phyloP scores from a whole-genome alignment of 2,888 invertebrate species.

The Petrophora chlorosata region DNA sequence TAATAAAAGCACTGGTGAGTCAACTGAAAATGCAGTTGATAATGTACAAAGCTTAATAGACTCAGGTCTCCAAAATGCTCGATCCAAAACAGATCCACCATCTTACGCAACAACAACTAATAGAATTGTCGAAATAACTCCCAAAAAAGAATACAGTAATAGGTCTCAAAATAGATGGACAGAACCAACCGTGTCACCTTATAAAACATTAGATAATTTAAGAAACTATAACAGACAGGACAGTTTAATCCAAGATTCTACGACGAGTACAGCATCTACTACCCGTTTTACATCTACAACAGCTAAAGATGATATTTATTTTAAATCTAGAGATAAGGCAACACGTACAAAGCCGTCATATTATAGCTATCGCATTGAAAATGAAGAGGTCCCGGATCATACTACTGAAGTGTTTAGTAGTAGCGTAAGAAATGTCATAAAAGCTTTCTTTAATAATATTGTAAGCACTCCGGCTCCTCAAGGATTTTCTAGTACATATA shows the following conservation, averaged over 20 bases:
- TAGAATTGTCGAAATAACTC: constrained; percentile 36
- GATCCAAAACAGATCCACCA: constrained; percentile 28
- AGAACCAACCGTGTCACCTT: constrained; percentile 78
- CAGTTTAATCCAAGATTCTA: constrained; percentile 42
- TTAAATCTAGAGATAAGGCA: constrained; percentile 43
- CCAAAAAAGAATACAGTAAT: constrained; percentile 38
- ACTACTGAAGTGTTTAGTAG: constrained; percentile 73
- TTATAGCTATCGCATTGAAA: constrained; percentile 68
- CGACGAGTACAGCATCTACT: constrained; percentile 48
- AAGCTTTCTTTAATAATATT: constrained; percentile 67
- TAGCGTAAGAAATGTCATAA: constrained; percentile 69
- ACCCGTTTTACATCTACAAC: constrained; percentile 42
- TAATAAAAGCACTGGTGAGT: constrained; percentile 42
- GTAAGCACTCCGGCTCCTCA: constrained; percentile 47
- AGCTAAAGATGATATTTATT: constrained; percentile 40
- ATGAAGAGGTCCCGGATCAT: constrained; percentile 64
- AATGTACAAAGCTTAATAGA: constrained; percentile 55
- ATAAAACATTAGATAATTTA: constrained; percentile 77
- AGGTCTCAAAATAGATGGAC: constrained; percentile 51
- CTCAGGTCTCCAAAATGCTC: constrained; percentile 47
- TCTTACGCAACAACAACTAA: constrained; percentile 38
- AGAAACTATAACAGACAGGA: constrained; percentile 51
- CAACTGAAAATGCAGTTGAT: constrained; percentile 53
- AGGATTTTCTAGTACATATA: constrained; percentile 44
- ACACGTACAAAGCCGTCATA: constrained; percentile 61